Conservation (phyloP, 2,888 invertebrate genomes). For the Acronicta psi region DNA sequence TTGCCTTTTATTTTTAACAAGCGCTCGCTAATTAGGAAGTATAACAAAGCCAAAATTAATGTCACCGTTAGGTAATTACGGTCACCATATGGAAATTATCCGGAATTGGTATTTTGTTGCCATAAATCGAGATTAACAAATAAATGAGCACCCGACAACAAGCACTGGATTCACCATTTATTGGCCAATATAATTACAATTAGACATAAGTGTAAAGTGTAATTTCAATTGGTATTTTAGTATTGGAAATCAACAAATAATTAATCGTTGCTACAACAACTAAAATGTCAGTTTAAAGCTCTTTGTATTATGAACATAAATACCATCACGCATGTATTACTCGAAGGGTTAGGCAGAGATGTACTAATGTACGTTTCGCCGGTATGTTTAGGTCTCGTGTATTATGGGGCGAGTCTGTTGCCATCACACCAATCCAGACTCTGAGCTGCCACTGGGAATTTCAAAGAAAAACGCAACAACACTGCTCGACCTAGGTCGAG, state of each 20-base stretch:
- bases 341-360: no score
- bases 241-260: not conserved
- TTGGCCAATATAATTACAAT: conserved; percentile 42
- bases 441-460: no score
- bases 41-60: conserved; percentile 70
- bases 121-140: conserved; percentile 66
- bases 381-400: no score
- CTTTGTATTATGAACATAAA: no score
- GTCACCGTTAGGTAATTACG: conserved; percentile 71
- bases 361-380: no score
- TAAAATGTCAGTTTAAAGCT: no score
- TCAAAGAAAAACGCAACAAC: no score
- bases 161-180: conserved; percentile 45
- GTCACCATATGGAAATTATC: conserved; percentile 67
- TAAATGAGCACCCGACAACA: conserved; percentile 55
- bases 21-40: conserved; percentile 58
- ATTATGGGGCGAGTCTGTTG: no score
- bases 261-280: no score
- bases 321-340: no score
- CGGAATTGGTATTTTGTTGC: conserved; percentile 62
- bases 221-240: not conserved
- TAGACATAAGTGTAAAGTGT: conserved; percentile 1
- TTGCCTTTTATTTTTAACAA: conserved; percentile 61
- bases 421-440: no score
- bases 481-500: no score